Percentiles rank a stretch among this genome's conserved stretches.
Evolutionary conservation across 2,113 vertebrate species (phyloP).

Genomic region (Triplophysa tibetana): DNA sequence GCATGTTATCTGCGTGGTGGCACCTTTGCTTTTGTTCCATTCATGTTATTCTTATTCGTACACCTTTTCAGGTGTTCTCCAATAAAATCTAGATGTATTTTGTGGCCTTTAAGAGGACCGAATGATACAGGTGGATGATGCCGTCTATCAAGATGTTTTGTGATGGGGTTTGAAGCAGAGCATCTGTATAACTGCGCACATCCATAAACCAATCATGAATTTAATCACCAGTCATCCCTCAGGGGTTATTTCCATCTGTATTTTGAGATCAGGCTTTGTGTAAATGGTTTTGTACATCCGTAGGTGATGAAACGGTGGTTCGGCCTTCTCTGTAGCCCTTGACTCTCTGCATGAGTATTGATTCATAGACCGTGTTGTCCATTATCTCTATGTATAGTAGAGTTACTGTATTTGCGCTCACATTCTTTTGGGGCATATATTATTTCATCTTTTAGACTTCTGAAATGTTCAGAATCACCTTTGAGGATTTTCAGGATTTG

Average conservation of each 20-base stretch:
- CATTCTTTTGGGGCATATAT: conserved; percentile 37
- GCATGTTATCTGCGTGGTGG: background rate
- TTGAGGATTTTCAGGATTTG: no score
- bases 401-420: conserved; percentile 52
- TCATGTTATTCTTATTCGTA: no score
- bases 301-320: background rate
- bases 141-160: no score
- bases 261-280: conserved; percentile 5
- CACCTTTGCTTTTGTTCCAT: no score
- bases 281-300: background rate
- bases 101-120: no score
- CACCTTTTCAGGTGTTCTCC: no score
- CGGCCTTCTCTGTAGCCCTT: conserved; percentile 43
- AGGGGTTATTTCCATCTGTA: background rate
- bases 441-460: conserved; percentile 28
- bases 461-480: background rate
- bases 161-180: background rate
- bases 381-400: conserved; percentile 67
- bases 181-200: background rate
- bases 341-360: conserved; percentile 58
- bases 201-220: background rate
- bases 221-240: background rate
- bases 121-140: no score
- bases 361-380: conserved; percentile 68
- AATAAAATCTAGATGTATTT: no score